A percentile compares a stretch with the other conserved stretches of the same genome.
phyloP scores from a whole-genome alignment of 1,140 invertebrate genomes.

The Ptiloglossa arizonensis region DNA sequence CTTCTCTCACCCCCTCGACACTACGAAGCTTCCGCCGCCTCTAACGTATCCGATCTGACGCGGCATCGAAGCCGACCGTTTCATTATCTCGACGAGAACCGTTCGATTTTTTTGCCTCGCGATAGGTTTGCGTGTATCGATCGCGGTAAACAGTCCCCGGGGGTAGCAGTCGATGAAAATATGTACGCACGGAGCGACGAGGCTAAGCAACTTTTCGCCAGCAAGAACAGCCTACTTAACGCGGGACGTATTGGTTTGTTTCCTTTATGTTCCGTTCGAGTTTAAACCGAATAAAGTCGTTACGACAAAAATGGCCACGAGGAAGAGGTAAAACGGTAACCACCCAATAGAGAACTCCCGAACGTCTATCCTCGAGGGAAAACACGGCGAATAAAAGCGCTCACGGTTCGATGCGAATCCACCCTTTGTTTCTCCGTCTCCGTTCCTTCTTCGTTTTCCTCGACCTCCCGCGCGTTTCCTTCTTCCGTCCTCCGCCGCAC shows the following conservation, averaged over 20 bases:
- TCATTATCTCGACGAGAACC: neutral
- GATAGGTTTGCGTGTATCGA: too few relatives aligned
- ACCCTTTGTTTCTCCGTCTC: conserved; percentile 47
- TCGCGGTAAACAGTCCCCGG: too few relatives aligned
- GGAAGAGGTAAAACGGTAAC: neutral
- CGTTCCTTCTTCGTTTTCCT: conserved; percentile 26
- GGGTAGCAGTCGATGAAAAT: neutral
- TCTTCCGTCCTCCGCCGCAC: neutral
- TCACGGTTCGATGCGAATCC: conserved; percentile 14
- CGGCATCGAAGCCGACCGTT: neutral
- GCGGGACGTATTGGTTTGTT: too few relatives aligned
- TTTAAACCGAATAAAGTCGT: neutral
- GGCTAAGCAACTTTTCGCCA: too few relatives aligned
- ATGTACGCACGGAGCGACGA: neutral
- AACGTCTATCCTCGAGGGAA: conserved; percentile 7
- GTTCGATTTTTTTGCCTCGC: too few relatives aligned
- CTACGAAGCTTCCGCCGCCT: conserved; percentile 10
- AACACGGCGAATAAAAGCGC: neutral
- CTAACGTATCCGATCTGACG: neutral
- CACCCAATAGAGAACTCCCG: neutral
- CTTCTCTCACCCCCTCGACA: neutral
- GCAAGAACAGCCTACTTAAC: too few relatives aligned
- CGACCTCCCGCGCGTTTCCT: neutral
- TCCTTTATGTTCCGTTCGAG: neutral
- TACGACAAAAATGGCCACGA: neutral